These are phyloP conservation scores for Macrophya alboannulata DNA, from an alignment of 2,888 invertebrate species.

Conservation along the genomic window DNA sequence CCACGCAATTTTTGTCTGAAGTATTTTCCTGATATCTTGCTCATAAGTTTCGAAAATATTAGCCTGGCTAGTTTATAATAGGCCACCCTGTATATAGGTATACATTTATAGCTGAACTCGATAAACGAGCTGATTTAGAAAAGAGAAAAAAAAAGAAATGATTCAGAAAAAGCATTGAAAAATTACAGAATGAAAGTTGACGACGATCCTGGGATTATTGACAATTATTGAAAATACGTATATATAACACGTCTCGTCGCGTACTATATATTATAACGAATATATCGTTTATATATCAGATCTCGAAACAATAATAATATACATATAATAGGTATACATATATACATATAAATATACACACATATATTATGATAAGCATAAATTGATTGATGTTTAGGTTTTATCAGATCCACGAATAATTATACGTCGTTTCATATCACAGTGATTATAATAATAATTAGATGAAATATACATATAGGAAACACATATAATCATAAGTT, in stretches of 20 bases:
- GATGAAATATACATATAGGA: background rate
- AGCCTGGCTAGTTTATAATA: too few species aligned
- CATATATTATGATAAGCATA: background rate
- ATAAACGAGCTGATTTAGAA: background rate
- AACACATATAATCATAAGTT: slow-evolving; percentile 20
- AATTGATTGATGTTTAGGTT: background rate
- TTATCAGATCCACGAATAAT: slow-evolving; percentile 10
- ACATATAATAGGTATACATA: background rate
- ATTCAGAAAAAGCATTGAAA: background rate
- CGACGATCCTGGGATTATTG: background rate
- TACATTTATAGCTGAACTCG: background rate
- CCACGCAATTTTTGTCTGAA: too few species aligned
- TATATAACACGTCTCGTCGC: background rate
- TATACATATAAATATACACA: background rate
- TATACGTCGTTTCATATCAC: slow-evolving; percentile 47
- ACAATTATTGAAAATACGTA: background rate
- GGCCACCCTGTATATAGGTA: too few species aligned
- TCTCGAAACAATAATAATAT: slow-evolving; percentile 5
- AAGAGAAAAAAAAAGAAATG: background rate
- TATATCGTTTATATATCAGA: background rate
- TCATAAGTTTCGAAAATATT: too few species aligned
- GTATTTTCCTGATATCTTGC: too few species aligned
- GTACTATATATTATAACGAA: background rate
- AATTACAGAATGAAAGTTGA: background rate
- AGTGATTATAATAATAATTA: slow-evolving; percentile 29